These are phyloP conservation scores for Nematostella vectensis DNA, from an alignment of 92 coral and sea anemone species.

Conservation along the genomic window DNA sequence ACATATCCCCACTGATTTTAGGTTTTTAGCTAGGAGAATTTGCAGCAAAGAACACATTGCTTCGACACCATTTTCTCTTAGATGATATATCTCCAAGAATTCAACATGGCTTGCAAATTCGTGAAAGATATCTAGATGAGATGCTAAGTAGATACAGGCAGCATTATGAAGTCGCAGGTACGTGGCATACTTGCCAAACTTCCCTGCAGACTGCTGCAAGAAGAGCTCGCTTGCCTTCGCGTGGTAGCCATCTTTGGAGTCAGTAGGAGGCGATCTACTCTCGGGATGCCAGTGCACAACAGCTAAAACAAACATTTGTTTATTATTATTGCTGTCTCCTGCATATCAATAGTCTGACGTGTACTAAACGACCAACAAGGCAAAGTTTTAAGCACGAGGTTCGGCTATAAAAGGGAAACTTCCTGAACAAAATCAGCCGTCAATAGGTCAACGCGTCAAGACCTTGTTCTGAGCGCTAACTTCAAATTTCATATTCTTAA, in stretches of 20 bases:
- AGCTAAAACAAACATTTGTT: slow-evolving; percentile 9
- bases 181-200: slow-evolving; percentile 33
- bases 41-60: slow-evolving; percentile 40
- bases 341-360: too few species aligned
- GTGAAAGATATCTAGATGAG: slow-evolving; percentile 25
- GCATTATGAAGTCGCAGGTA: slow-evolving; percentile 33
- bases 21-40: slow-evolving; percentile 32
- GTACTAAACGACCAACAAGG: too few species aligned
- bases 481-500: too few species aligned
- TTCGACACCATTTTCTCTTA: slow-evolving; percentile 40
- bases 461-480: too few species aligned
- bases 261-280: slow-evolving; percentile 21
- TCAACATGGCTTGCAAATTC: slow-evolving; percentile 39
- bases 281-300: slow-evolving; percentile 48
- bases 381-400: too few species aligned
- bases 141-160: slow-evolving; percentile 33
- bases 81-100: slow-evolving; percentile 29
- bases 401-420: too few species aligned
- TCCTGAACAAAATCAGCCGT: too few species aligned
- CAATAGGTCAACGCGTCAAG: too few species aligned
- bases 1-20: slow-evolving; percentile 37
- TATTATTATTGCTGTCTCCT: too few species aligned
- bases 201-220: slow-evolving; percentile 29
- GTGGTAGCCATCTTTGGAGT: slow-evolving; percentile 27
- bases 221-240: slow-evolving; percentile 34